Evolutionary conservation across 2,888 invertebrate genomes (phyloP), one percentile per base, ranked within the genome.

Genomic region (Pristionchus arcanus): DNA sequence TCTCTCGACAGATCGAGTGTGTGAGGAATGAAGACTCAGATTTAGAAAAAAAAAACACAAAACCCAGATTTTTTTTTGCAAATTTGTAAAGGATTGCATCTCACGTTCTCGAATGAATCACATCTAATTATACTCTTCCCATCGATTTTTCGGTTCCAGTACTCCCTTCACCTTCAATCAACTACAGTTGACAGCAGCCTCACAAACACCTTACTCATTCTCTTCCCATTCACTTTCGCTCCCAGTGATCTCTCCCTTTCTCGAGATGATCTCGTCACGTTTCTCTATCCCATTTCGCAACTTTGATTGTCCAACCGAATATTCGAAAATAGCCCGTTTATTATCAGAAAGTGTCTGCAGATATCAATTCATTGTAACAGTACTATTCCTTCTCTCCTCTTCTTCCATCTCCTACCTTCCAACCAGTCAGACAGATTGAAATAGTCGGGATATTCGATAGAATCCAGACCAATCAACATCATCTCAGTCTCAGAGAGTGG

Each of bases 201-300:
- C 42, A 81, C 42, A 81, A 81, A 81, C 81, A 81, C 19, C 81
- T 81, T 53, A 49, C 81, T 81, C 81, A 49, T 81, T 53, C 28
- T n/a, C 16, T 11, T 81, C 13, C 21, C 81, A 28, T 81, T 81
- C 81, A 16, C 63, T 63, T 49, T 81, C 28, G 49, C 9, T 81
- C 74, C 37, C 74, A 37, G 1, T 74, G 74, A 74, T 74, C 74
- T 74, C 37, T 28, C 13, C 4, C 68, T 68, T 68, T 13, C 31
- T 34, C 34, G 37, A 21, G 37, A 37, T 34, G 34, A 31, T 74
- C 74, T 42, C 74, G 37, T 74, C 74, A 74, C 74, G 37, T 74
- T 42, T 74, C 63, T 74, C 74, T 74, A 74, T 71, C 71, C 28
- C 71, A 74, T 74, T 74, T 74, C 74, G 34, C 74, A 74, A 37